Evolutionary conservation across 2,113 vertebrate species (phyloP), one percentile per base, ranked within the genome.

Genomic region (Tautogolabrus adspersus): DNA sequence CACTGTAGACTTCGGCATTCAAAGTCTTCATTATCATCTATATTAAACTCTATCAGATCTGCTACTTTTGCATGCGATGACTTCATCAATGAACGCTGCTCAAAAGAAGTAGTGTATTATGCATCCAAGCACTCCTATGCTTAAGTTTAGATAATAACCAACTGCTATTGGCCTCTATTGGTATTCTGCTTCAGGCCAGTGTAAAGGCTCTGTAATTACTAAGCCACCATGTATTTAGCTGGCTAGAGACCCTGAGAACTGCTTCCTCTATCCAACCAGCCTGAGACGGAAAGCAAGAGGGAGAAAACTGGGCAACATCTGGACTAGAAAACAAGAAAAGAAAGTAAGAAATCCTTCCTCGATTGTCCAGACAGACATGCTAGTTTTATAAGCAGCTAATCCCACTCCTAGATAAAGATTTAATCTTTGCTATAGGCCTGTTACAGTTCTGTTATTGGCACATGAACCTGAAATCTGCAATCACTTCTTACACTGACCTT

Each of bases 141-240:
- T 68, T 44, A 83, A 82, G 60, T 87, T 82, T 21, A 77, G 86
- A 90, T 90, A 89, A 90, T 90, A 87, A 87, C 69, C 58, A 61
- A 79, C 75, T 88, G 77, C 87, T 81, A 54, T 68, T 89, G 82
- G 86, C 63, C 79, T 83, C 70, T 67, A 75, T 88, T 87, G 88
- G 83, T 86, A 83, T 85, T 85, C 85, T 83, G 87, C 90, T 81
- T 40, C 21, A 22, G 83, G 90, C 84, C 77, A 88, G 84, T 91
- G 89, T 86, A 83, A 87, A 69, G 70, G 79, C 88, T 88, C 89
- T 92, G 80, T 91, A 93, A 93, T 92, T 93, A 93, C 83, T 63
- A 66, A 87, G 79, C 84, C 90, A 90, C 77, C 86, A 87, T 91
- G 91, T 90, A 93, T 84, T 93, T 90, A 91, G 77, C 79, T 89